Evolutionary conservation across 1,140 invertebrate genomes (phyloP).

Genomic region (Drosophila willistoni): DNA sequence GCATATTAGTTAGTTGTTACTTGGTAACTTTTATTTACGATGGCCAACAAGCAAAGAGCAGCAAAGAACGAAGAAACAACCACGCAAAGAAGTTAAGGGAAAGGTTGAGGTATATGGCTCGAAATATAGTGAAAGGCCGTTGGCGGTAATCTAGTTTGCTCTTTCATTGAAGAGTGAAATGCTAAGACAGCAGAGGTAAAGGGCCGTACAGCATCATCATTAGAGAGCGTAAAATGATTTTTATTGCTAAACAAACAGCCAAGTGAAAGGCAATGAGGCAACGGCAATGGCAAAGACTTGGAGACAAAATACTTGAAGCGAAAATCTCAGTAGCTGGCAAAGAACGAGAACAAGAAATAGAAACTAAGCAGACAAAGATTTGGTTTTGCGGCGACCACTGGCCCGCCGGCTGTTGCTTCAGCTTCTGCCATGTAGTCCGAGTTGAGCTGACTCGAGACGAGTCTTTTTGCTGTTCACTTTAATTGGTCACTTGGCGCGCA

Average conservation of each 20-base stretch:
- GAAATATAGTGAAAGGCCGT: conserved; percentile 34
- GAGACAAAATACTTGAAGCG: conserved; percentile 42
- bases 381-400: conserved; percentile 23
- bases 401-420: conserved; percentile 38
- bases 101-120: neutral
- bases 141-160: conserved; percentile 61
- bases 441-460: conserved; percentile 9
- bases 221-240: conserved; percentile 72
- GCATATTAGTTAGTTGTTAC: conserved; percentile 67
- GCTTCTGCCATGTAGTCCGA: conserved; percentile 9
- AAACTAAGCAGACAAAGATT: conserved; percentile 29
- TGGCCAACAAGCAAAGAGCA: conserved; percentile 1
- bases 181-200: conserved; percentile 10
- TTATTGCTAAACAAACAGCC: conserved; percentile 74
- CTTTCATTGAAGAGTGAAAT: conserved; percentile 32
- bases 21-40: conserved; percentile 72
- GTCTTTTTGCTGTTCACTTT: conserved; percentile 68
- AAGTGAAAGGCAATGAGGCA: neutral
- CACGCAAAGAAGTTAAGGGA: no score
- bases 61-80: neutral
- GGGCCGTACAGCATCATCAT: conserved; percentile 46
- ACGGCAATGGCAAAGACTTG: conserved; percentile 1
- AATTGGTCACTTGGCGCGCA: conserved; percentile 77
- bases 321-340: conserved; percentile 57
- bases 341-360: conserved; percentile 27